Conservation (phyloP, 2,888 invertebrate species). For the Hypsopygia costalis region DNA sequence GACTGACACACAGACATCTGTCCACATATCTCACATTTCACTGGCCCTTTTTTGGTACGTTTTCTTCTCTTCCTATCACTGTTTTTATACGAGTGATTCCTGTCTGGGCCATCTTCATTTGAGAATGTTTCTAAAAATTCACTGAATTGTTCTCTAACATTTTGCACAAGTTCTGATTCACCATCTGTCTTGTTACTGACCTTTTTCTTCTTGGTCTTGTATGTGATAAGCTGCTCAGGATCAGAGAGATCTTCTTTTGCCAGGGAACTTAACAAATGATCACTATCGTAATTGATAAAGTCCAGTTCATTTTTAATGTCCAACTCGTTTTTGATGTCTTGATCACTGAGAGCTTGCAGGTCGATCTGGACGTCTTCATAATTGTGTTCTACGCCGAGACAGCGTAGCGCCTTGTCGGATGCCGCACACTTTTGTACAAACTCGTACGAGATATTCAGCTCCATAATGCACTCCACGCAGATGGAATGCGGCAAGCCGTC, state of each 20-base stretch:
- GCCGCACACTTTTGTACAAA: constrained; percentile 60
- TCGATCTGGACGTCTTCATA: constrained; percentile 27
- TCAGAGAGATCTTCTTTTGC: constrained; percentile 12
- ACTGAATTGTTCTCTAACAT: constrained; percentile 7
- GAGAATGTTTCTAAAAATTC: constrained; percentile 12
- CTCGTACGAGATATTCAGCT: constrained; percentile 46
- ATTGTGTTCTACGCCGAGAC: constrained; percentile 28
- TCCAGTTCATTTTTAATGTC: constrained; percentile 21
- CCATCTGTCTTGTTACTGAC: not conserved
- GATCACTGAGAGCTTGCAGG: constrained; percentile 10
- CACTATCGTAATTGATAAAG: constrained; percentile 16
- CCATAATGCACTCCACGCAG: constrained; percentile 49
- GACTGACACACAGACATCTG: constrained; percentile 45
- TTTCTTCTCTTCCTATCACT: constrained; percentile 25
- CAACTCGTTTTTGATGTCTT: constrained; percentile 33
- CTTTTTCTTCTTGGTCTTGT: constrained; percentile 9
- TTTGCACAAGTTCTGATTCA: constrained; percentile 2
- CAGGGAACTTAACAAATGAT: constrained; percentile 12
- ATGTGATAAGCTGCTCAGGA: constrained; percentile 1
- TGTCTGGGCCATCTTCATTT: constrained; percentile 21
- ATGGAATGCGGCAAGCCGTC: constrained; percentile 59
- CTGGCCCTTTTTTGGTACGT: constrained; percentile 36
- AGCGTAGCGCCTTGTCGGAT: constrained; percentile 52
- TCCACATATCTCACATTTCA: constrained; percentile 58
- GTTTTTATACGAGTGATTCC: not conserved